These are phyloP conservation scores for Poecilia latipinna DNA, from an alignment of 2,113 vertebrate species.

Conservation along the genomic window DNA sequence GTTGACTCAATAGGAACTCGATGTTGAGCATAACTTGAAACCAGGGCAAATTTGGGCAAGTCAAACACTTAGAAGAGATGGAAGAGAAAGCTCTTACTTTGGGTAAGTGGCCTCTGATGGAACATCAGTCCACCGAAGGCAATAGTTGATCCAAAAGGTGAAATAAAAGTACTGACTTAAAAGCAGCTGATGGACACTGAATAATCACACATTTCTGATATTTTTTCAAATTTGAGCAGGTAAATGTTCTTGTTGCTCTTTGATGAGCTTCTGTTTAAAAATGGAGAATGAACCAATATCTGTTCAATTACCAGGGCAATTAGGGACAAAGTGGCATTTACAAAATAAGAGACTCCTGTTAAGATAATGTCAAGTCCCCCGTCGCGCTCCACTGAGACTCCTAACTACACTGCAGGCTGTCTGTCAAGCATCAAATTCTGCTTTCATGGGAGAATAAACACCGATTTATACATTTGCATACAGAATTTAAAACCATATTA, in stretches of 20 bases:
- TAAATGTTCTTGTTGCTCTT: constrained; percentile 22
- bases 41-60: constrained; percentile 3
- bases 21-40: neutral
- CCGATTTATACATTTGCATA: neutral
- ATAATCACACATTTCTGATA: constrained; percentile 20
- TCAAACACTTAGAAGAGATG: constrained; percentile 24
- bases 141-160: constrained; percentile 28
- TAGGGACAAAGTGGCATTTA: constrained; percentile 10
- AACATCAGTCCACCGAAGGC: constrained; percentile 8
- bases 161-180: constrained; percentile 34
- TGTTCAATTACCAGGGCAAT: constrained; percentile 3
- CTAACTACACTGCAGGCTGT: neutral
- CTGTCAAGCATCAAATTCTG: neutral
- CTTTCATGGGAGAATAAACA: neutral
- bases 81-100: constrained; percentile 28
- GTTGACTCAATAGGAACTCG: neutral
- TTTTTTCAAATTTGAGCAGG: constrained; percentile 17
- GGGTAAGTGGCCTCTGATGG: constrained; percentile 24
- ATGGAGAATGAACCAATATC: constrained; percentile 8
- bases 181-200: constrained; percentile 21
- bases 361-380: constrained; percentile 16
- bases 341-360: constrained; percentile 8
- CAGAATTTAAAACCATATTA: neutral
- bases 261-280: constrained; percentile 14
- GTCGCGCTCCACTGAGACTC: neutral